Base-by-base conservation (phyloP, 2,888 invertebrate genomes). In the Augiades crinisus region DNA sequence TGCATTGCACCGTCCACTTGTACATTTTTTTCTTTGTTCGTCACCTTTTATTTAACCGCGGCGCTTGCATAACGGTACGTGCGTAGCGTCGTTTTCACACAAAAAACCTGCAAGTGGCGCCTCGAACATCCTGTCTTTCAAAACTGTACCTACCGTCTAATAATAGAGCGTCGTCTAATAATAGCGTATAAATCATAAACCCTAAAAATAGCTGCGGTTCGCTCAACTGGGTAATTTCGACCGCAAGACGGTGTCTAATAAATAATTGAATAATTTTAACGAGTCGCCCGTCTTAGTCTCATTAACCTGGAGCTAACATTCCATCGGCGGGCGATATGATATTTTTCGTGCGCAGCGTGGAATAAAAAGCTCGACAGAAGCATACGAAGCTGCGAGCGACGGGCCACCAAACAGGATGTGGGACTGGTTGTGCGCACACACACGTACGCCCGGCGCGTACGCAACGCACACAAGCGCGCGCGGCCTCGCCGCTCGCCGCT, bases 321-420 rank as follows among this genome's bases (percentile, higher is more conserved):
- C 45, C 51, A 17, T 16, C 30, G 36, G 22, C 31, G 59, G 54
- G 60, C 67, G 62, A 72, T 64, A 68, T 69, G 67, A 71, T 52
- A 37, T 45, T 52, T 52, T 52, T 46, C 13, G 37, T 70, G 69
- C 67, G 62, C 66, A 64, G 79, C 79, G 83, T 77, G 75, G 83
- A 87, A 84, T 87, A 88, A 89, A 88, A 89, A 89, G 88, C 87
- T 87, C 78, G 58, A 72, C 74, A 78, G 78, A 75, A 76, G 80
- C 75, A 73, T 71, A 68, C 78, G 76, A 79, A 80, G 86, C 78
- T 80, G 82, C 67, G 68, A 78, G 75, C 79, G 78, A 66, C 78
- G 79, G 75, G 76, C 80, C 79, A 77, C 80, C 82, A 85, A 89
- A 89, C 89, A 89, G 89, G 89, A 89, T 89, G 89, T 89, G 81